Evolutionary conservation across 1,140 invertebrate genomes (phyloP), one percentile per base, ranked within the genome.

Genomic region (Drosophila pachea): DNA sequence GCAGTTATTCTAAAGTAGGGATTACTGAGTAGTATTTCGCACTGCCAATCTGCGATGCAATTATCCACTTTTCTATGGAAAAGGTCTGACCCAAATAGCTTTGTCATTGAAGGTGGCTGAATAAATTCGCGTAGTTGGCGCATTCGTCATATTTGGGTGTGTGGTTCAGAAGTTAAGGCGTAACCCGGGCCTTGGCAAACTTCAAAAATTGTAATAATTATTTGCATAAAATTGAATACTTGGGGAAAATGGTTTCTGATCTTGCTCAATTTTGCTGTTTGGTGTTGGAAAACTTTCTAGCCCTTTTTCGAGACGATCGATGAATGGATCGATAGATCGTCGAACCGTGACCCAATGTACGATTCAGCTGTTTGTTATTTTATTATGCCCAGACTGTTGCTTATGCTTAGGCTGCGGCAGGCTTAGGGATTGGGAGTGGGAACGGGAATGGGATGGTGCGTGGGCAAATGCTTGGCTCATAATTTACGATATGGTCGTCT

Each of bases 331-430:
- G 79, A 78, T 78, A 73, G 79, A 73, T 82, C 58, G 79, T 67
- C 79, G 79, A 75, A 60, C 79, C 79, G 78, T 75, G 76, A 84
- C 78, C 68, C 79, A 83, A 84, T 84, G 79, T 73, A 78, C 78
- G 79, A 84, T 83, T 83, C 73, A 84, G 78, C 64, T 83, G 78
- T 64, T 83, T 68, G 72, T 58, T 66, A 48, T 83, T 74, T 76
- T 72, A 78, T 73, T 73, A 79, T 69, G 63, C 78, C 74, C 49
- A 66, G 76, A 72, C 68, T 62, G 62, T 38, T 53, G 22, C 33
- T 32, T 43, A 43, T 14, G 36, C 36, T 2, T 9, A 63, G 14
- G n/a, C 22, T 22, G 33, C 7, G 53, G 49, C 36, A 56, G 53
- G 43, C 42, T 38, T 55, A 45, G 35, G 32, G 32, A 42, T 3